Conservation (phyloP, 2,797 vertebrate genomes). For the Phoxinus dragarum region DNA sequence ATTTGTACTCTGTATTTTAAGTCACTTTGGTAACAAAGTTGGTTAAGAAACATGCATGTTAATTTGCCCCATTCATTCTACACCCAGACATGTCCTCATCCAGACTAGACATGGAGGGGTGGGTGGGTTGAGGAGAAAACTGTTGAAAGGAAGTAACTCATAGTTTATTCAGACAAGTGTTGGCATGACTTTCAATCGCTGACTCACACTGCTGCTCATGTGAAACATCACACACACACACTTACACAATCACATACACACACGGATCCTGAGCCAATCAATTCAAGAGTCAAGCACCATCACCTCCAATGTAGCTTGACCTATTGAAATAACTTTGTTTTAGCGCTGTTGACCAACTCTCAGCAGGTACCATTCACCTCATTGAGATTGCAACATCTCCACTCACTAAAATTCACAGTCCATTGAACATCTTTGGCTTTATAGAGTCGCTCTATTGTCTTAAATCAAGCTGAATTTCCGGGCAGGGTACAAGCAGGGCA, state of each 20-base stretch:
- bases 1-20: neutral
- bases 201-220: conserved; percentile 28
- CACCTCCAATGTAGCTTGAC: neutral
- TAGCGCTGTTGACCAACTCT: neutral
- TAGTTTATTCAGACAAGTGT: conserved; percentile 9
- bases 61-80: conserved; percentile 1
- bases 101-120: conserved; percentile 2
- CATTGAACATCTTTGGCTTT: conserved; percentile 9
- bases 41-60: neutral
- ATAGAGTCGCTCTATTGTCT: conserved; percentile 28
- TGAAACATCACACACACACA: conserved; percentile 35
- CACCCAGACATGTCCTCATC: conserved; percentile 24
- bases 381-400: neutral
- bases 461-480: conserved; percentile 15
- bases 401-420: neutral
- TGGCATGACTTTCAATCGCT: conserved; percentile 28
- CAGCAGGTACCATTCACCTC: conserved; percentile 11
- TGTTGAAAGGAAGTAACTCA: conserved; percentile 3
- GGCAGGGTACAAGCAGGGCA: neutral
- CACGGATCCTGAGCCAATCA: neutral
- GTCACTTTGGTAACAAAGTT: conserved; percentile 3
- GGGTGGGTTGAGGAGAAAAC: neutral
- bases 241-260: neutral
- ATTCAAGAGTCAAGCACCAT: neutral
- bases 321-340: neutral